phyloP scores from a whole-genome alignment of 1,140 invertebrate species.

The Brachionus rotundiformis region DNA sequence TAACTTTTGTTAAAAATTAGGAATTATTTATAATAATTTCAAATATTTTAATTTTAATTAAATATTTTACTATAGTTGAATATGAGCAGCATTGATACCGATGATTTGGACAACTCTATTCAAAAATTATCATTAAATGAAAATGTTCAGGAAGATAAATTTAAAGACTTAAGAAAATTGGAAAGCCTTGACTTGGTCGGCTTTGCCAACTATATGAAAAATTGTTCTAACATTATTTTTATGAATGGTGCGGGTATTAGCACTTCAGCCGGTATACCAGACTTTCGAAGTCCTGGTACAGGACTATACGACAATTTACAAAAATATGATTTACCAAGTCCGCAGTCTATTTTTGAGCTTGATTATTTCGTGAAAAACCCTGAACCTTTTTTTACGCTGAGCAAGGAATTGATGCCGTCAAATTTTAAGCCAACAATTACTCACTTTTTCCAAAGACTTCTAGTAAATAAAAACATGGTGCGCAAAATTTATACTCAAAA shows the following conservation, averaged over 20 bases:
- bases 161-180: neutral
- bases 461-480: constrained; percentile 62
- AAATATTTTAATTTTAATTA: neutral
- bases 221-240: constrained; percentile 81
- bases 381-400: constrained; percentile 65
- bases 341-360: constrained; percentile 92
- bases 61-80: neutral
- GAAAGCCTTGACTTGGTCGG: neutral
- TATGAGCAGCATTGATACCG: neutral
- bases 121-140: neutral
- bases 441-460: constrained; percentile 62
- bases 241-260: constrained; percentile 92
- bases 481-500: constrained; percentile 65
- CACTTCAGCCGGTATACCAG: constrained; percentile 64
- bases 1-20: neutral
- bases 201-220: constrained; percentile 57
- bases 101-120: neutral
- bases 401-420: constrained; percentile 64
- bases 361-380: constrained; percentile 63
- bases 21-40: neutral
- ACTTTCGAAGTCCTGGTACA: constrained; percentile 80
- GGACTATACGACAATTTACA: constrained; percentile 88
- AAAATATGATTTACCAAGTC: constrained; percentile 86
- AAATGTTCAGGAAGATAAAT: neutral
- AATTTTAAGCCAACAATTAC: constrained; percentile 64